Evolutionary conservation across 2,797 vertebrate species (phyloP).

Genomic region (Silurus aristotelis): DNA sequence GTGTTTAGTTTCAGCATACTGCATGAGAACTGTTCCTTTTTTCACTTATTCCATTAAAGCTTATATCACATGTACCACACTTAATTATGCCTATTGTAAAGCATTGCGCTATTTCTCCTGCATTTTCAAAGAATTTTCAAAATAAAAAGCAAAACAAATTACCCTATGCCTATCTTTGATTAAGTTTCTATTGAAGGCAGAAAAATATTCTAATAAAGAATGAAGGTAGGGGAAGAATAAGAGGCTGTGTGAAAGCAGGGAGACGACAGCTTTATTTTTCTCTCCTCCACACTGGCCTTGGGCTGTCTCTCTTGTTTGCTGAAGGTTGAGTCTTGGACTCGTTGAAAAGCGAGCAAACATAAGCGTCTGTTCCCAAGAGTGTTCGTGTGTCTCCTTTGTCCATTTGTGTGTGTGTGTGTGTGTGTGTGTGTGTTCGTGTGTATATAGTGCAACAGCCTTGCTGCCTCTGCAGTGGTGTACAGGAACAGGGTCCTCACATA

Average conservation of each 20-base stretch:
- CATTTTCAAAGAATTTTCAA: not conserved
- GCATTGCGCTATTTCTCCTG: not conserved
- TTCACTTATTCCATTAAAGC: not conserved
- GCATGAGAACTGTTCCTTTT: not conserved
- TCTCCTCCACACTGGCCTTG: constrained; percentile 65
- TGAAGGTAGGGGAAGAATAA: constrained; percentile 32
- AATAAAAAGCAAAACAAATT: constrained; percentile 31
- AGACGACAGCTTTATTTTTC: constrained; percentile 19
- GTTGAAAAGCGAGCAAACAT: constrained; percentile 71
- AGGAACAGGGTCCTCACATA: constrained; percentile 64
- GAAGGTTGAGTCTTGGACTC: constrained; percentile 72
- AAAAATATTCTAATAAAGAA: constrained; percentile 36
- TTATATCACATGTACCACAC: not conserved
- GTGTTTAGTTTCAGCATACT: not conserved
- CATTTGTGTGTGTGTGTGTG: constrained; percentile 32
- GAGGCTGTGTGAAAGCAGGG: constrained; percentile 39
- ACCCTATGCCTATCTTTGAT: constrained; percentile 10
- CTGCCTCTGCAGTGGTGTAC: constrained; percentile 63
- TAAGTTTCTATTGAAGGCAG: constrained; percentile 16
- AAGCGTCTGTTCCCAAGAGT: constrained; percentile 58
- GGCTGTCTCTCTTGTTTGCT: constrained; percentile 70
- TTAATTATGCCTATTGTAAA: not conserved
- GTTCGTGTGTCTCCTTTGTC: constrained; percentile 51
- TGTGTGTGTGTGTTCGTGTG: constrained; percentile 37
- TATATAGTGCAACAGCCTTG: constrained; percentile 40